These are phyloP conservation scores for Emydocephalus ijimae DNA, from an alignment of 2,113 vertebrate genomes.

Conservation along the genomic window DNA sequence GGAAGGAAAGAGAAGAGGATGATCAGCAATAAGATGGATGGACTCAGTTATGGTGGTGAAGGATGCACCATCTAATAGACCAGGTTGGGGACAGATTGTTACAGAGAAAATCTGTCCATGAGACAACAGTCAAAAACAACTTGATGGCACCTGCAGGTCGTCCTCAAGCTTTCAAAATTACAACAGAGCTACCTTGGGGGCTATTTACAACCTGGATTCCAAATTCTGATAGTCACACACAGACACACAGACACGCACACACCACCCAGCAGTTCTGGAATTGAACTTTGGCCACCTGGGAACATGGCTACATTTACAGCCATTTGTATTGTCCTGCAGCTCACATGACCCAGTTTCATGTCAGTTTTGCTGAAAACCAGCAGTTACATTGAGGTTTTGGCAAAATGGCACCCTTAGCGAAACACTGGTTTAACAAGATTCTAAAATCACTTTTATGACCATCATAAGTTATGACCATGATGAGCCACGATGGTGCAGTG, in stretches of 20 bases:
- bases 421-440: neutral
- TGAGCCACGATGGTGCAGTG: too few species aligned
- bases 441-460: neutral
- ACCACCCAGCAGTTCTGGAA: neutral
- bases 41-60: neutral
- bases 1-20: neutral
- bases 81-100: neutral
- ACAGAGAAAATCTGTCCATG: neutral
- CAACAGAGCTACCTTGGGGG: neutral
- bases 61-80: neutral
- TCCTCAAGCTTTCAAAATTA: neutral
- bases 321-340: neutral
- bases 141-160: neutral
- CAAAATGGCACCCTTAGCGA: too few species aligned
- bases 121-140: neutral
- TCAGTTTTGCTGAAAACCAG: neutral
- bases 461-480: neutral
- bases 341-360: neutral
- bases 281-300: neutral
- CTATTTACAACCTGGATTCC: neutral
- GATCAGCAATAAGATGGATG: neutral
- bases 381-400: too few species aligned
- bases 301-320: neutral
- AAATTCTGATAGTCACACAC: too few species aligned
- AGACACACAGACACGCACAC: too few species aligned